Percentiles rank a stretch among this genome's conserved stretches.
These are phyloP conservation scores for Zaprionus kolodkinae DNA, from an alignment of 1,140 invertebrate genomes.

Conservation along the genomic window DNA sequence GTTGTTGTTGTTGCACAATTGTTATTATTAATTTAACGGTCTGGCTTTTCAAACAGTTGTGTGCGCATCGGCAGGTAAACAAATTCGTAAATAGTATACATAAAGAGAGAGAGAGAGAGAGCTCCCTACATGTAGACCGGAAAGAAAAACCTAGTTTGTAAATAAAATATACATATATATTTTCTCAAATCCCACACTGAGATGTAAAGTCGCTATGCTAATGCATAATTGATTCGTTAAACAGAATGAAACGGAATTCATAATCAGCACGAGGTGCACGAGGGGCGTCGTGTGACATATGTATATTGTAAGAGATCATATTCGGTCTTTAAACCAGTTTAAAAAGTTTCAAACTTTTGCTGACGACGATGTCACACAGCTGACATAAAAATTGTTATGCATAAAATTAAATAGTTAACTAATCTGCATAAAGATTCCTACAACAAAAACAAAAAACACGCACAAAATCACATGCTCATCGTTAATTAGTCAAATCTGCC, in stretches of 20 bases:
- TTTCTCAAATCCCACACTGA: neutral
- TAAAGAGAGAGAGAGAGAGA: neutral
- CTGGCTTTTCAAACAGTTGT: conserved; percentile 24
- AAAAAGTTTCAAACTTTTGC: neutral
- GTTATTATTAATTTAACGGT: conserved; percentile 47
- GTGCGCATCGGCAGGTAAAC: conserved; percentile 30
- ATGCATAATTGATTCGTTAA: conserved; percentile 29
- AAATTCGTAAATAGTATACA: neutral
- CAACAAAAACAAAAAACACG: neutral
- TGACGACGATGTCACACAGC: neutral
- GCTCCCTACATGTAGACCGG: conserved; percentile 21
- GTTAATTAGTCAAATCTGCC: neutral
- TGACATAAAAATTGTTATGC: conserved; percentile 18
- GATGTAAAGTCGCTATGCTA: conserved; percentile 1
- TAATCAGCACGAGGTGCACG: conserved; percentile 10
- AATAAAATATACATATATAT: neutral
- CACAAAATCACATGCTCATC: conserved; percentile 14
- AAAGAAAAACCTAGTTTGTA: conserved; percentile 10
- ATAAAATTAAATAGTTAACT: conserved; percentile 24
- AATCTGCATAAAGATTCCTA: conserved; percentile 21
- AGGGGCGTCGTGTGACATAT: too few species aligned
- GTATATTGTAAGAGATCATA: conserved; percentile 38
- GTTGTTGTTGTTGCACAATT: conserved; percentile 30
- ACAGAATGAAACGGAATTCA: conserved; percentile 28
- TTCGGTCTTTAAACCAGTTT: conserved; percentile 36